Evolutionary conservation across 2,797 vertebrate genomes (phyloP).

Genomic region (Danio choprae): DNA sequence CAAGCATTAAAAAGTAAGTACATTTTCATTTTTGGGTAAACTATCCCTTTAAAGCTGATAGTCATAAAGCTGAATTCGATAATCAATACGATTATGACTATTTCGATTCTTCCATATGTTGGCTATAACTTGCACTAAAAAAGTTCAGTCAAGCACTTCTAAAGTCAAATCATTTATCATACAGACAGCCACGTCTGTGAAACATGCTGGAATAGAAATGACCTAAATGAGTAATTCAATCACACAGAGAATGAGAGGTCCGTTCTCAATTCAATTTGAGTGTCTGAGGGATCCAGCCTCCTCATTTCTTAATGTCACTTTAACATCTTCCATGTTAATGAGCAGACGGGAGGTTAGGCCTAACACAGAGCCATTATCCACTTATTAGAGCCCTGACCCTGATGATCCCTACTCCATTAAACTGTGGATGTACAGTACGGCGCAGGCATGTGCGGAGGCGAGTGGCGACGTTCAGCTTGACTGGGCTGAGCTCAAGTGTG

Average conservation of each 20-base stretch:
- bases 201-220: conserved; percentile 41
- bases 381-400: conserved; percentile 75
- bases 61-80: too few relatives aligned
- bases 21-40: neutral
- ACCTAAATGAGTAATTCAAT: conserved; percentile 57
- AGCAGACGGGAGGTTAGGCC: conserved; percentile 67
- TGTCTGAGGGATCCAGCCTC: conserved; percentile 63
- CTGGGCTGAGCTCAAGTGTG: conserved; percentile 81
- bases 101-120: conserved; percentile 16
- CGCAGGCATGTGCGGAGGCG: conserved; percentile 63
- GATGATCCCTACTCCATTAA: conserved; percentile 78
- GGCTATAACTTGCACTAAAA: conserved; percentile 1
- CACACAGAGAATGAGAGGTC: conserved; percentile 61
- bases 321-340: conserved; percentile 70
- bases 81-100: neutral
- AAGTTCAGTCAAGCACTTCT: conserved; percentile 9
- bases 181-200: conserved; percentile 33
- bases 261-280: conserved; percentile 68
- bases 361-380: conserved; percentile 74
- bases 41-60: neutral
- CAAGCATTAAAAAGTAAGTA: neutral
- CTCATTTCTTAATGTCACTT: conserved; percentile 69
- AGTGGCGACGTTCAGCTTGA: conserved; percentile 79
- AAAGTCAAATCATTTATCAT: conserved; percentile 32
- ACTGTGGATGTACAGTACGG: conserved; percentile 57